phyloP scores from a whole-genome alignment of 2,113 vertebrate species.

The Glaucomys volans region DNA sequence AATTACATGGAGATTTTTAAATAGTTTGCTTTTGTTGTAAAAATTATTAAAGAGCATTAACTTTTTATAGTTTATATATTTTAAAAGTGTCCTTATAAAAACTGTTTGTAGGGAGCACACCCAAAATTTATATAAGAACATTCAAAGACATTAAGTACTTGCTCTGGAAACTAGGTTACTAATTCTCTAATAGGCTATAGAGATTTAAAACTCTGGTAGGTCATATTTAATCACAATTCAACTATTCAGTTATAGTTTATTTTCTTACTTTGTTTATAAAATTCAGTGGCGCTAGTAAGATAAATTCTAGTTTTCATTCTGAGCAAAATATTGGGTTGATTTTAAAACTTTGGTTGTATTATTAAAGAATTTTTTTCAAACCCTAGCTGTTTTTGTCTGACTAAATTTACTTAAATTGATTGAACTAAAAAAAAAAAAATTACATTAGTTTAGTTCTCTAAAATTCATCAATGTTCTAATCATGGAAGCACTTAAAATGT shows the following conservation, averaged over 20 bases:
- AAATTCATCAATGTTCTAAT: not conserved
- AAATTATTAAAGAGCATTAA: slow-evolving; percentile 63
- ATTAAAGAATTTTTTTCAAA: not conserved
- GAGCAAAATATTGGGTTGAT: not conserved
- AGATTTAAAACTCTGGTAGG: not conserved
- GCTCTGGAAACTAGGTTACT: not conserved
- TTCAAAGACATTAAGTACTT: not conserved
- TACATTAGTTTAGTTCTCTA: not conserved
- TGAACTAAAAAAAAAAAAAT: not conserved
- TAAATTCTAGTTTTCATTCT: not conserved
- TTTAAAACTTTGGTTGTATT: not conserved
- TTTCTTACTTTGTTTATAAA: slow-evolving; percentile 2
- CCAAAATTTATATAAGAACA: not conserved
- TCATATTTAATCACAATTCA: not conserved
- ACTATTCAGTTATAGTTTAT: not conserved
- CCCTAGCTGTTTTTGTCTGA: not conserved
- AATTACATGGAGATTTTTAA: slow-evolving; percentile 73
- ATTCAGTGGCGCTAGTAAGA: not conserved
- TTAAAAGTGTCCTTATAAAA: slow-evolving; percentile 59
- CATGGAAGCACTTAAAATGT: not conserved
- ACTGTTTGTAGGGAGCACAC: not conserved
- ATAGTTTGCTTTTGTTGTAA: slow-evolving; percentile 62
- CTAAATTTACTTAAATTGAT: not conserved
- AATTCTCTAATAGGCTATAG: not conserved
- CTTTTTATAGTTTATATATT: slow-evolving; percentile 59